Percentiles rank a stretch among this genome's conserved stretches.
Evolutionary conservation across 2,888 invertebrate genomes (phyloP).

Genomic region (Clusia tigrina): DNA sequence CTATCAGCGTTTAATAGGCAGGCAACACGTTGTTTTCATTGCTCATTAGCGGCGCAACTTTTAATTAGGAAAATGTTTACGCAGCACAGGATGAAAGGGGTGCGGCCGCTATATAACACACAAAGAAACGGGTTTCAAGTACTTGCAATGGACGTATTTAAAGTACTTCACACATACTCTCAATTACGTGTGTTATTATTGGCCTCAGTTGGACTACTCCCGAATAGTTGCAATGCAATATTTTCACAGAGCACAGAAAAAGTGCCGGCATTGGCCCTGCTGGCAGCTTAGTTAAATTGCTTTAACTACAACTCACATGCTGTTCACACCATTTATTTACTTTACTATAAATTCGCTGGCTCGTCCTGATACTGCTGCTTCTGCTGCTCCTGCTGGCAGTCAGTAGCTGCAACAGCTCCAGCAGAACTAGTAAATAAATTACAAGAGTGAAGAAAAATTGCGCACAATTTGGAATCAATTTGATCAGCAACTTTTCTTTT

Average conservation of each 20-base stretch:
- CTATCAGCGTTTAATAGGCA: slow-evolving; percentile 36
- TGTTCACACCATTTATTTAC: background rate
- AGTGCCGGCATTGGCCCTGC: no score
- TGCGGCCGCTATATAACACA: no score
- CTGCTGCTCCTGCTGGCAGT: background rate
- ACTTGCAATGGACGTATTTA: no score
- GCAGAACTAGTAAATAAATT: background rate
- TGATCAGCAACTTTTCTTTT: slow-evolving; percentile 16
- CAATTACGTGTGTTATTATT: no score
- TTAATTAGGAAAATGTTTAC: slow-evolving; percentile 48
- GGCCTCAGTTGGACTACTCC: no score
- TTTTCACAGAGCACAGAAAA: no score
- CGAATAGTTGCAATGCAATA: no score
- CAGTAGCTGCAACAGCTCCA: background rate
- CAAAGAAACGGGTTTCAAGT: no score
- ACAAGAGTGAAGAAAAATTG: slow-evolving; percentile 29
- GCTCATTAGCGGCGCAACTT: slow-evolving; percentile 60
- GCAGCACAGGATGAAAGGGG: background rate
- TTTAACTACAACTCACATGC: background rate
- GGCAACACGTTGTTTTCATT: slow-evolving; percentile 62
- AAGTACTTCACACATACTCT: no score
- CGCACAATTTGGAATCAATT: slow-evolving; percentile 42
- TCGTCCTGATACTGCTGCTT: background rate
- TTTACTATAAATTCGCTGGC: background rate
- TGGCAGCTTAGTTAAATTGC: no score